Evolutionary conservation across 2,888 invertebrate species (phyloP).

Genomic region (Watsonalla binaria): DNA sequence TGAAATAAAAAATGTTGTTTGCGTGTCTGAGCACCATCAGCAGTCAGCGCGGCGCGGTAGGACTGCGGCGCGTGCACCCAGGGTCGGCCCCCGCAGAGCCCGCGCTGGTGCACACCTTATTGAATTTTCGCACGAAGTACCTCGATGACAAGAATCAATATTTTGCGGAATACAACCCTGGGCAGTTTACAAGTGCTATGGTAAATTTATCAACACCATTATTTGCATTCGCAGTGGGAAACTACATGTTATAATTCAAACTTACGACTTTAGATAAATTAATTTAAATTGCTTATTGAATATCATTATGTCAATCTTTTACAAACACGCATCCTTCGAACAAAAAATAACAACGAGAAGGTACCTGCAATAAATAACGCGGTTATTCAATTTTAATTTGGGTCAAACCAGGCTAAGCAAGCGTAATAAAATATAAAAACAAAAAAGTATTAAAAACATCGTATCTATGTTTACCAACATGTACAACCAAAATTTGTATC

Average conservation of each 20-base stretch:
- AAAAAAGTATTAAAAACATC: too few relatives aligned
- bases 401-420: too few relatives aligned
- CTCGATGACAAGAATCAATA: slow-evolving; percentile 41
- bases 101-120: slow-evolving; percentile 41
- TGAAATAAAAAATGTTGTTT: slow-evolving; percentile 31
- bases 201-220: slow-evolving; percentile 20
- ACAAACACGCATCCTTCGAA: too few relatives aligned
- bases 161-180: slow-evolving; percentile 30
- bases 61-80: slow-evolving; percentile 54
- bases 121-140: slow-evolving; percentile 64
- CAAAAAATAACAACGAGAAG: too few relatives aligned
- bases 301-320: background rate
- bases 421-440: too few relatives aligned
- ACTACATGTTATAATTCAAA: slow-evolving; percentile 2
- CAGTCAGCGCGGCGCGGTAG: slow-evolving; percentile 34
- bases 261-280: background rate
- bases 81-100: slow-evolving; percentile 53
- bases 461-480: too few relatives aligned
- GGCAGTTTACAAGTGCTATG: slow-evolving; percentile 11
- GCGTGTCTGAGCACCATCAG: slow-evolving; percentile 69
- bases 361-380: too few relatives aligned
- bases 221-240: slow-evolving; percentile 18
- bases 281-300: background rate
- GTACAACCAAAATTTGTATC: too few relatives aligned
- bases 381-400: too few relatives aligned